Percentiles rank a stretch among this genome's conserved stretches.
Evolutionary conservation across 2,888 invertebrate genomes (phyloP).

Genomic region (Sinhomidia bicolor): DNA sequence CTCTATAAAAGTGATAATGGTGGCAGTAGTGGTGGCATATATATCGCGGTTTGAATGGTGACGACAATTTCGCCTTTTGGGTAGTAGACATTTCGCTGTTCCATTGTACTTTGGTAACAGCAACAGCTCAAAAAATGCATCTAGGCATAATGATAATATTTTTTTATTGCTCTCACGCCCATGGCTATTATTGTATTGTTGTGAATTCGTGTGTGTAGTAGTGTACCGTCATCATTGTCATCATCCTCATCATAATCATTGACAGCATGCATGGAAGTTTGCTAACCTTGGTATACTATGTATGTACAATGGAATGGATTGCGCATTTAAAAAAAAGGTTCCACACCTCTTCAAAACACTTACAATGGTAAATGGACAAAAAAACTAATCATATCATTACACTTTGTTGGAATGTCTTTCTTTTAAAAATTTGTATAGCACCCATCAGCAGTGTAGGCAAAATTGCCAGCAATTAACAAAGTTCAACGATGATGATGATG

Average conservation of each 20-base stretch:
- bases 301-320: neutral
- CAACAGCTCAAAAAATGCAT: neutral
- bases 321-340: neutral
- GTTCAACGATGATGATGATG: too few species aligned
- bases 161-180: neutral
- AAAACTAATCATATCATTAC: neutral
- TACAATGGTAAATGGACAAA: neutral
- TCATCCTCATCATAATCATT: neutral
- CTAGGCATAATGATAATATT: neutral
- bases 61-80: constrained; percentile 22
- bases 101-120: neutral
- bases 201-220: neutral
- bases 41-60: neutral
- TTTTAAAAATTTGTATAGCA: too few species aligned
- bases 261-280: constrained; percentile 9
- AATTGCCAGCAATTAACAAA: too few species aligned
- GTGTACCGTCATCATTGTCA: neutral
- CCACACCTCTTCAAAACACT: neutral
- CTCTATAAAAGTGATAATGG: neutral
- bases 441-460: too few species aligned
- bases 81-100: too few species aligned
- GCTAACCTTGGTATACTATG: constrained; percentile 15
- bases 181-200: neutral
- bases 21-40: neutral
- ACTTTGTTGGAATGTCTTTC: too few species aligned